Conservation (phyloP, 2,797 vertebrate species). For the Otolemur crassicaudatus region DNA sequence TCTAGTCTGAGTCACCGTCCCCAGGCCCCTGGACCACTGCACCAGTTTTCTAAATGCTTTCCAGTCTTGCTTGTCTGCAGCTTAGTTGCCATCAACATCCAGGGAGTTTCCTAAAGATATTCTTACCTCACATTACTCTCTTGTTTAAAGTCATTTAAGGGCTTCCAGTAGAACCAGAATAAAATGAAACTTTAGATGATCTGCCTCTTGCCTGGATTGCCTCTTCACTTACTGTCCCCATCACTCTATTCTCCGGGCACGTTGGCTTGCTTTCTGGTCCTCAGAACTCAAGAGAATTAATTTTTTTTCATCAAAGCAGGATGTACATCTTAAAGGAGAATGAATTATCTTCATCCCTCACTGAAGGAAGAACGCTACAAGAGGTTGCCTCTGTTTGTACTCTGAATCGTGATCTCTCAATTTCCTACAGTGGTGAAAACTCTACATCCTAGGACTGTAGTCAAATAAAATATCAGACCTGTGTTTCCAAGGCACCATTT, state of each 20-base stretch:
- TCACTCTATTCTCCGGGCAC: neutral
- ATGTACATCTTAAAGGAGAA: no score
- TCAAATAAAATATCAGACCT: neutral
- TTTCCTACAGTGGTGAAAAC: neutral
- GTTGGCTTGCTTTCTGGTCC: neutral
- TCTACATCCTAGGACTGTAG: neutral
- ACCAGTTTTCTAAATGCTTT: neutral
- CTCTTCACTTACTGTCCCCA: neutral
- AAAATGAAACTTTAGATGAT: neutral
- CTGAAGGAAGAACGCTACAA: neutral
- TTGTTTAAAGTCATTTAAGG: neutral
- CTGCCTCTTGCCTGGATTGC: neutral
- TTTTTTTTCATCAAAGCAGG: neutral
- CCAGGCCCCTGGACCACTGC: neutral
- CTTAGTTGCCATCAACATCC: neutral
- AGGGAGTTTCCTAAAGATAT: slow-evolving; percentile 24
- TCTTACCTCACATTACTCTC: neutral
- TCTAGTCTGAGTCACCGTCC: neutral
- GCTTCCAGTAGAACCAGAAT: neutral
- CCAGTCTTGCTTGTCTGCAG: neutral
- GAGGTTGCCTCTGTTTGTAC: neutral
- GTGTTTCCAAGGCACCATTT: neutral
- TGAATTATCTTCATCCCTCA: neutral
- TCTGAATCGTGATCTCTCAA: neutral
- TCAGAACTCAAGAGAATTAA: neutral